Evolutionary conservation across 30 jellyfish, hydroid and myxozoan species (phyloP).

Genomic region (Turritopsis dohrnii): DNA sequence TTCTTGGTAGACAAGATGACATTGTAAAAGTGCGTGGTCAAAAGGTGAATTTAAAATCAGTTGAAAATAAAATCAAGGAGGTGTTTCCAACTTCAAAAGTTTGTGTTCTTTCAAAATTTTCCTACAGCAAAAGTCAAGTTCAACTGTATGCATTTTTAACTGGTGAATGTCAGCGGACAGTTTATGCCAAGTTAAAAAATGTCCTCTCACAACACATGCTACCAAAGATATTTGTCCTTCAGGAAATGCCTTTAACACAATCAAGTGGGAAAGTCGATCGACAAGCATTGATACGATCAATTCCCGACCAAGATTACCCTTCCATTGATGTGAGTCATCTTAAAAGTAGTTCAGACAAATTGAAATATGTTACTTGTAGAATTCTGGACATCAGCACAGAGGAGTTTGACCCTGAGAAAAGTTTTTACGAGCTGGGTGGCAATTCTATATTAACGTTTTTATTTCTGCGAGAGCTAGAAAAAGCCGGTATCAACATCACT

Average conservation of each 20-base stretch:
- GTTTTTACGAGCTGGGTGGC: conserved; percentile 4
- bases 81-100: conserved; percentile 1
- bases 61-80: neutral
- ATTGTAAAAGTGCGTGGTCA: conserved; percentile 1
- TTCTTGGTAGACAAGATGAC: conserved; percentile 17
- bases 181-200: neutral
- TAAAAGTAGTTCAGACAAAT: neutral
- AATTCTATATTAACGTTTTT: neutral
- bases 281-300: neutral
- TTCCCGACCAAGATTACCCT: neutral
- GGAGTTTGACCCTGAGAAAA: conserved; percentile 18
- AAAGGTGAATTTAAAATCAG: conserved; percentile 3
- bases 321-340: neutral
- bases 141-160: neutral
- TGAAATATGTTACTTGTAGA: conserved; percentile 11
- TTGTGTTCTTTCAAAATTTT: neutral
- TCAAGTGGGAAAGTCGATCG: conserved; percentile 11
- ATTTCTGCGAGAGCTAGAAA: conserved; percentile 5
- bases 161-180: neutral
- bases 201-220: neutral
- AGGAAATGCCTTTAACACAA: neutral
- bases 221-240: conserved; percentile 1
- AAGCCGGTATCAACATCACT: neutral
- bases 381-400: neutral
- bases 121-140: neutral